Base-by-base conservation (phyloP, 2,888 invertebrate species). In the Sphaerophoria taeniata region DNA sequence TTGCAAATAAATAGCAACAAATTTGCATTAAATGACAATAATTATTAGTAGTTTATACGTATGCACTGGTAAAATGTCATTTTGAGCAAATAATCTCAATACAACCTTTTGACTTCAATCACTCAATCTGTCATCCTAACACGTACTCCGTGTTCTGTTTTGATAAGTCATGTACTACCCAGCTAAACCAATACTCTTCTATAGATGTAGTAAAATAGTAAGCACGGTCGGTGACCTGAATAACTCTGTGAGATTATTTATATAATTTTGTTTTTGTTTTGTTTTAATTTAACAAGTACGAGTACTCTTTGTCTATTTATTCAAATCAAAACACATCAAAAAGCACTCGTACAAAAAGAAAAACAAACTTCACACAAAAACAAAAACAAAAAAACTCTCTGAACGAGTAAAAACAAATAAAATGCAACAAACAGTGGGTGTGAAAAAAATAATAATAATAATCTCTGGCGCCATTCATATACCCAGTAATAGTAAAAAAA, bases 161-260 rank as follows among this genome's bases (percentile, higher is more conserved):
- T 83, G 83, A 79, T 79, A 83, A 78, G 58, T 72, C 84, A 67
- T 79, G 55, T 49, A 75, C 67, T 39, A 60, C 60, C 67, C 14
- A 9, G 34, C 14, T 33, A 14, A 14, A 34, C 16, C 9, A 16
- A 16, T n/a, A 4, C 34, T 4, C n/a, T 31, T 5, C 24, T 0
- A 34, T 16, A 58, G 11, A 61, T 81, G n/a, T 75, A 71, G 70
- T 83, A 74, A 83, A 83, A 70, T 79, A 79, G 84, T 79, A 84
- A 84, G 79, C 79, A 84, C 84, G 75, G 84, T 84, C 79, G 84
- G 71, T 79, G 79, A 84, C 84, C 84, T 84, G 79, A 84, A 84
- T 84, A 84, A 70, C 70, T 71, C 71, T 70, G 24, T 2, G 39
- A 71, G 79, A 84, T 83, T 83, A 78, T 79, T 79, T 78, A 55